phyloP scores from a whole-genome alignment of 1,140 invertebrate species.

The Bilobella aurantiaca region DNA sequence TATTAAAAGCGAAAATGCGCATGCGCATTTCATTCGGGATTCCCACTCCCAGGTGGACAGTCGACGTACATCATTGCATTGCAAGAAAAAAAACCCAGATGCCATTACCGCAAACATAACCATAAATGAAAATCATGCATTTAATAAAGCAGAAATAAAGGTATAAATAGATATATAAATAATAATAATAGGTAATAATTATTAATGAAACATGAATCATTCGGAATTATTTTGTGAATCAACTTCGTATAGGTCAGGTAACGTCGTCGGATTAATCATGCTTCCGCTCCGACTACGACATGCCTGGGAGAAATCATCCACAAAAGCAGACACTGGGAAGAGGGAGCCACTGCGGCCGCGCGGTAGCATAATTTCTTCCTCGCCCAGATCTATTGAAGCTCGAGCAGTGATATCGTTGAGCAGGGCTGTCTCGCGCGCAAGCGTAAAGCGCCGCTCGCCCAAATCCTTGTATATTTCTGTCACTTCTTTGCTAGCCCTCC shows the following conservation, averaged over 20 bases:
- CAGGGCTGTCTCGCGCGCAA: slow-evolving; percentile 25
- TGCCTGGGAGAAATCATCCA: slow-evolving; percentile 26
- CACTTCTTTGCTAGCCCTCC: slow-evolving; percentile 16
- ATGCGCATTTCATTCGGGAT: too few relatives aligned
- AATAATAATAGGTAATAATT: too few relatives aligned
- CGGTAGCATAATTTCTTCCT: slow-evolving; percentile 24
- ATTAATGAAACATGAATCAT: too few relatives aligned
- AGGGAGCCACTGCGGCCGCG: slow-evolving; percentile 25
- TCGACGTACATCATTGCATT: too few relatives aligned
- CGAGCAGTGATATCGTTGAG: slow-evolving; percentile 23
- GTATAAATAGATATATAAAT: too few relatives aligned
- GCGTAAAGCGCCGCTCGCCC: slow-evolving; percentile 17
- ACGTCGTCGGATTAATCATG: slow-evolving; percentile 5
- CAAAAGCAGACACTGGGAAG: slow-evolving; percentile 29
- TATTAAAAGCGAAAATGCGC: too few relatives aligned
- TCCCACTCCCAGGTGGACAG: too few relatives aligned
- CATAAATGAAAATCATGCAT: too few relatives aligned
- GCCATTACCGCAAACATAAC: too few relatives aligned
- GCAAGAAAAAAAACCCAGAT: too few relatives aligned
- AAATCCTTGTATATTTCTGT: slow-evolving; percentile 22
- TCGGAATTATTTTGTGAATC: background rate
- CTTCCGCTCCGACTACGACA: slow-evolving; percentile 23
- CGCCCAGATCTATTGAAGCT: slow-evolving; percentile 18
- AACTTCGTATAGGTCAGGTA: slow-evolving; percentile 15
- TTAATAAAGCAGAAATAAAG: too few relatives aligned